A percentile compares a stretch with the other conserved stretches of the same genome.
Conservation (phyloP, 1,140 invertebrate genomes). For the Phthorimaea operculella region DNA sequence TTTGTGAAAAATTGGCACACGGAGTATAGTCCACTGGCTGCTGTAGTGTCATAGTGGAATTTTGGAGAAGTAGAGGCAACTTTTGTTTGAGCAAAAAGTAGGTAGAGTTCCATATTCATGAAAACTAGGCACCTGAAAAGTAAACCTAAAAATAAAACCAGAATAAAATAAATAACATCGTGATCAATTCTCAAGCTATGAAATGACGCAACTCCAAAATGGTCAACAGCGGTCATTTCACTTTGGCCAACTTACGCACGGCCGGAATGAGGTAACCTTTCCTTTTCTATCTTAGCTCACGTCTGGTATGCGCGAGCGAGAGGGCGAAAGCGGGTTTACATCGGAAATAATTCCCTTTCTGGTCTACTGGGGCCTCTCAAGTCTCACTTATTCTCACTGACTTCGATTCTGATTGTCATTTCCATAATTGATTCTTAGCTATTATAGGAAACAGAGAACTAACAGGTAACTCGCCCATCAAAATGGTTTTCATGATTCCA, state of each 20-base stretch:
- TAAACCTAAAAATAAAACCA: no score
- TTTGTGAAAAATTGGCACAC: no score
- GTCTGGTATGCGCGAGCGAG: constrained; percentile 14
- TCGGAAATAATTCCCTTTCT: constrained; percentile 2
- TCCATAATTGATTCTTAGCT: not conserved
- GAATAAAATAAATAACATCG: not conserved
- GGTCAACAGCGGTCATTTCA: constrained; percentile 61
- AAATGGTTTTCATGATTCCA: no score
- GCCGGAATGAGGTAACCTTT: constrained; percentile 24
- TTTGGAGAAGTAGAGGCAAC: no score
- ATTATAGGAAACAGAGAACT: not conserved
- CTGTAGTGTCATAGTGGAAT: no score
- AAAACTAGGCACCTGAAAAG: no score
- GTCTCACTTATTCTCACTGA: constrained; percentile 16
- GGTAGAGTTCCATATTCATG: no score
- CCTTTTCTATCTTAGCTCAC: constrained; percentile 18
- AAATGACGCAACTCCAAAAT: constrained; percentile 59
- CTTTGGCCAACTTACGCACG: constrained; percentile 61
- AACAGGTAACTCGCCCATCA: no score
- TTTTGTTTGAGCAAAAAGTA: no score
- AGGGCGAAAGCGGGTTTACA: constrained; percentile 17
- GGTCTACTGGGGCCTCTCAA: constrained; percentile 22
- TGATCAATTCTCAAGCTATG: constrained; percentile 4
- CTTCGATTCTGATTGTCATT: not conserved
- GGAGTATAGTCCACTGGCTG: no score